A percentile compares a stretch with the other conserved stretches of the same genome.
phyloP scores from a whole-genome alignment of 2,888 invertebrate genomes.

The Drosophila falleni region DNA sequence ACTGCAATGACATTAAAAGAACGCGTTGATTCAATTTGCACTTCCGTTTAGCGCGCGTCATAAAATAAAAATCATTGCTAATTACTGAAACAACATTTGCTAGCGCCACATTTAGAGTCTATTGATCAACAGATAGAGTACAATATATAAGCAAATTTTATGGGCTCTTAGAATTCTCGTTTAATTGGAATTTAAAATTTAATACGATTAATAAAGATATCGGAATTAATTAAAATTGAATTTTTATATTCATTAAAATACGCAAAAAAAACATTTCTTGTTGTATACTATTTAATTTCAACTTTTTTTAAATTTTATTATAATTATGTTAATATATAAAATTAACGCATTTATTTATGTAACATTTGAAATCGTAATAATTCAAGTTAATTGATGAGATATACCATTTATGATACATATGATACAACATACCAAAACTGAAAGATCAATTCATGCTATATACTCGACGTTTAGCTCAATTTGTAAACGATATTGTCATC shows the following conservation, averaged over 20 bases:
- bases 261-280: no score
- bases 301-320: no score
- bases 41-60: background rate
- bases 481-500: slow-evolving; percentile 48
- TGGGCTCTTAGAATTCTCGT: background rate
- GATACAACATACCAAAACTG: no score
- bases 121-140: background rate
- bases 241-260: no score
- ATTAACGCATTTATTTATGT: background rate
- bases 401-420: no score
- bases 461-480: background rate
- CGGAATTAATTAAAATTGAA: background rate
- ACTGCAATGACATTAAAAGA: slow-evolving; percentile 13
- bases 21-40: slow-evolving; percentile 41
- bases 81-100: slow-evolving; percentile 35
- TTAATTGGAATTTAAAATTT: background rate
- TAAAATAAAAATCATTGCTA: slow-evolving; percentile 42
- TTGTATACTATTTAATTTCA: no score
- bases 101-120: background rate
- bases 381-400: no score
- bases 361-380: no score
- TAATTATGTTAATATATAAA: no score
- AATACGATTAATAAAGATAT: background rate
- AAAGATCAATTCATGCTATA: no score
- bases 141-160: background rate